phyloP scores from a whole-genome alignment of 2,888 invertebrate species.

The Epistrophe eligans region DNA sequence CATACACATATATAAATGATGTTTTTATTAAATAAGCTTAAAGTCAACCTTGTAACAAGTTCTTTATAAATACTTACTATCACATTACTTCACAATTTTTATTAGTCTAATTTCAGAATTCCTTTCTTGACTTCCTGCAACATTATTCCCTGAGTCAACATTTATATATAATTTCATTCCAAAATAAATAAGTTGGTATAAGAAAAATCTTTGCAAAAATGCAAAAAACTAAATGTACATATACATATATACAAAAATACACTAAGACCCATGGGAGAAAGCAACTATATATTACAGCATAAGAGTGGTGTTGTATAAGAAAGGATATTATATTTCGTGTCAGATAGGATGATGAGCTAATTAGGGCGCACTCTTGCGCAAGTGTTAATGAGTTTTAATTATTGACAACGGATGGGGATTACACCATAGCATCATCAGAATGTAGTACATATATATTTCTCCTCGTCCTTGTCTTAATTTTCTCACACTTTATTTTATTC shows the following conservation, averaged over 20 bases:
- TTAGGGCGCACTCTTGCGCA: constrained; percentile 59
- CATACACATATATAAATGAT: too few species aligned
- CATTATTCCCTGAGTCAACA: background rate
- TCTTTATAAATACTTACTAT: too few species aligned
- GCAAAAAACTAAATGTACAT: too few species aligned
- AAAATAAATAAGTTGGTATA: background rate
- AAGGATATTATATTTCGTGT: constrained; percentile 22
- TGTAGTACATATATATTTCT: background rate
- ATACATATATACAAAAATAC: background rate
- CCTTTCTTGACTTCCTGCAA: background rate
- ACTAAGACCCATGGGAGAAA: background rate
- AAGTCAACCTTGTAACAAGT: too few species aligned
- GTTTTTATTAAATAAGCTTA: too few species aligned
- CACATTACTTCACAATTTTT: background rate
- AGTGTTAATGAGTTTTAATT: constrained; percentile 75
- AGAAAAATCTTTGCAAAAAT: background rate
- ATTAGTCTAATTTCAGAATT: background rate
- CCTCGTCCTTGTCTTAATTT: background rate
- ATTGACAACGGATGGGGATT: constrained; percentile 64
- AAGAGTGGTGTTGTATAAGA: background rate
- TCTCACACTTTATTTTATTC: background rate
- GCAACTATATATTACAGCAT: background rate
- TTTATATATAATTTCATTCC: background rate
- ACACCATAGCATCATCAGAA: constrained; percentile 37
- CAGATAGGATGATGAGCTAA: constrained; percentile 59